A percentile compares a stretch with the other conserved stretches of the same genome.
Evolutionary conservation across 2,113 vertebrate species (phyloP).

Genomic region (Microtus pennsylvanicus): DNA sequence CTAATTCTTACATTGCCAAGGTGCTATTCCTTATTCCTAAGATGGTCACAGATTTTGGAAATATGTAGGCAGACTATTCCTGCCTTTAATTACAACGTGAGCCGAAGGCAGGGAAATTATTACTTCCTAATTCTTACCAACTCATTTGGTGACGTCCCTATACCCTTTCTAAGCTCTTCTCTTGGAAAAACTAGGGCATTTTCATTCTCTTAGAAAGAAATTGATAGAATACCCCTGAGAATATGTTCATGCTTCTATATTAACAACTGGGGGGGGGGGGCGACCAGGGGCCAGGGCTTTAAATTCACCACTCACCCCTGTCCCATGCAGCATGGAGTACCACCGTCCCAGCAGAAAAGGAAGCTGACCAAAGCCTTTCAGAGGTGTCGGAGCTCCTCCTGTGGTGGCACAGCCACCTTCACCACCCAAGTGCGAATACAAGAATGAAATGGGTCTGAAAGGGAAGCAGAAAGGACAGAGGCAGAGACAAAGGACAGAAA

Average conservation of each 20-base stretch:
- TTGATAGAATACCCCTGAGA: background rate
- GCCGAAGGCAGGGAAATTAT: background rate
- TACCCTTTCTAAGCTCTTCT: background rate
- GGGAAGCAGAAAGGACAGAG: conserved; percentile 58
- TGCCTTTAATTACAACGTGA: background rate
- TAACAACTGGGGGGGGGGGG: background rate
- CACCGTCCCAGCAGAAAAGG: background rate
- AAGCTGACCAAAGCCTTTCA: background rate
- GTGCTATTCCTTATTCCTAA: background rate
- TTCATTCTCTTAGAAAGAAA: conserved; percentile 28
- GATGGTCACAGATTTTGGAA: background rate
- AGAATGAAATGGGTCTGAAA: conserved; percentile 59
- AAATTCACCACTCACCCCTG: background rate
- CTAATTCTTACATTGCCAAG: background rate
- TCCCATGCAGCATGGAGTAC: background rate
- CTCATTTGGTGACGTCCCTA: background rate
- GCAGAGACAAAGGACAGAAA: conserved; percentile 67
- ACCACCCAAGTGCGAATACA: conserved; percentile 16
- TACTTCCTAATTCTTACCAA: background rate
- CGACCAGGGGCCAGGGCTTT: background rate
- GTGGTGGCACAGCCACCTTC: background rate
- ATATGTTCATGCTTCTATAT: background rate
- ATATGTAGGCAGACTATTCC: background rate
- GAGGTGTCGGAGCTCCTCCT: background rate
- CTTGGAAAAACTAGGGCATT: background rate